These are phyloP conservation scores for Zoroaster sp. DNA, from an alignment of 53 echinoderm and acorn worm species.

Conservation along the genomic window DNA sequence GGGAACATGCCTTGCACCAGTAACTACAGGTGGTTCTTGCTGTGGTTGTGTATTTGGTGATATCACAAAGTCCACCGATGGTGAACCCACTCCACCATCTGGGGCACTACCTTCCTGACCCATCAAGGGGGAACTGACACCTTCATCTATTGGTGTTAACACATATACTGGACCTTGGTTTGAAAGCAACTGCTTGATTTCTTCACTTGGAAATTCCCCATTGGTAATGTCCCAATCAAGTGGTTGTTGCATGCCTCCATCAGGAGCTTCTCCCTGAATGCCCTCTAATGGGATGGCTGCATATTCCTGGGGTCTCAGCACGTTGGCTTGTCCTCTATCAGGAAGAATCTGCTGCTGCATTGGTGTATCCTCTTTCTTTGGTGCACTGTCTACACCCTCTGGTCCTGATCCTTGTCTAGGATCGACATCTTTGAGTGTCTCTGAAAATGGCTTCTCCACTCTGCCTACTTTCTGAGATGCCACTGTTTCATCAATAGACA, in stretches of 20 bases:
- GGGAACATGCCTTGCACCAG: constrained; percentile 7
- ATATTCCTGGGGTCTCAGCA: constrained; percentile 64
- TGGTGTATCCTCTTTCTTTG: constrained; percentile 40
- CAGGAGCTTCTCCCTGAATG: constrained; percentile 26
- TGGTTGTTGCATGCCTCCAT: constrained; percentile 25
- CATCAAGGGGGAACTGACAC: not conserved
- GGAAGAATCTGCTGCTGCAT: constrained; percentile 73
- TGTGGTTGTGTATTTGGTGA: not conserved
- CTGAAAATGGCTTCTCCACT: constrained; percentile 3
- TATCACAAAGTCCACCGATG: constrained; percentile 22
- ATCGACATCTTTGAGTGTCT: not conserved
- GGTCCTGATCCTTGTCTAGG: not conserved
- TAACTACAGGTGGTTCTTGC: not conserved
- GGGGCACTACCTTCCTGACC: not conserved
- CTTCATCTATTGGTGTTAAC: constrained; percentile 53
- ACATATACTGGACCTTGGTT: constrained; percentile 75
- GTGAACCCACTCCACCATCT: not conserved
- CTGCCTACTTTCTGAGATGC: not conserved
- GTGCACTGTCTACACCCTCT: not conserved
- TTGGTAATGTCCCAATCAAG: not conserved
- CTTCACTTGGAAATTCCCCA: not conserved
- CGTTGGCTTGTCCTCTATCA: constrained; percentile 80
- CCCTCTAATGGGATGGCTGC: constrained; percentile 34
- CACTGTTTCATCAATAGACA: not conserved
- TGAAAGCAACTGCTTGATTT: constrained; percentile 38